Evolutionary conservation across 1,140 invertebrate species (phyloP), one percentile per base, ranked within the genome.

Genomic region (Batillaria attramentaria): DNA sequence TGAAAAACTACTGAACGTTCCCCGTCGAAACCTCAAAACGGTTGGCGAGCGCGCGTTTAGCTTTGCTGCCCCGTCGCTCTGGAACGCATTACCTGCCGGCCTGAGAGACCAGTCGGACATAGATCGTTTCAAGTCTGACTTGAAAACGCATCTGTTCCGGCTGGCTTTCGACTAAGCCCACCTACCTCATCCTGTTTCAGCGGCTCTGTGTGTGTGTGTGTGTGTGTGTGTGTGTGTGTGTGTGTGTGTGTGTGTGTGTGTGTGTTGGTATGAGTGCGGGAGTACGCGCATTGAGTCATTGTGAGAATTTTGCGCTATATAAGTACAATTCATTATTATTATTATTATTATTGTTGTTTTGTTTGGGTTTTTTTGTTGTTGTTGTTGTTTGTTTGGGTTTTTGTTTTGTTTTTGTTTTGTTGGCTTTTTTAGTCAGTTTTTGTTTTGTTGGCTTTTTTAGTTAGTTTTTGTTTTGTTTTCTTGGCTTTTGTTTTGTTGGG

Each of bases 131-230:
- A n/a, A n/a, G n/a, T n/a, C n/a, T n/a, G n/a, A n/a, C n/a, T n/a
- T n/a, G n/a, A n/a, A 2, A 18, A 39, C 39, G 1, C 33, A 41
- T 2, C 65, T 37, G 39, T 28, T 54, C 24, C 20, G 37, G 57
- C 18, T 69, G 35, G 28, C 28, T 69, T 33, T 41, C 57, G n/a
- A n/a, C n/a, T n/a, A n/a, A n/a, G n/a, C n/a, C n/a, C n/a, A n/a
- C n/a, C n/a, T n/a, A n/a, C n/a, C n/a, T n/a, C n/a, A n/a, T n/a
- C n/a, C n/a, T n/a, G n/a, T n/a, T n/a, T n/a, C n/a, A n/a, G n/a
- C n/a, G 41, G 42, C 42, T 65, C 28, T 72, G 43, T 68, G 77
- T 37, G 39, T n/a, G 65, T 57, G 69, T 41, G 20, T 43, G 69
- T 43, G 41, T 41, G 41, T 43, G 37, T 72, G 41, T 46, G 69